phyloP scores from a whole-genome alignment of 2,888 invertebrate genomes.

The Ormyrus rosae region DNA sequence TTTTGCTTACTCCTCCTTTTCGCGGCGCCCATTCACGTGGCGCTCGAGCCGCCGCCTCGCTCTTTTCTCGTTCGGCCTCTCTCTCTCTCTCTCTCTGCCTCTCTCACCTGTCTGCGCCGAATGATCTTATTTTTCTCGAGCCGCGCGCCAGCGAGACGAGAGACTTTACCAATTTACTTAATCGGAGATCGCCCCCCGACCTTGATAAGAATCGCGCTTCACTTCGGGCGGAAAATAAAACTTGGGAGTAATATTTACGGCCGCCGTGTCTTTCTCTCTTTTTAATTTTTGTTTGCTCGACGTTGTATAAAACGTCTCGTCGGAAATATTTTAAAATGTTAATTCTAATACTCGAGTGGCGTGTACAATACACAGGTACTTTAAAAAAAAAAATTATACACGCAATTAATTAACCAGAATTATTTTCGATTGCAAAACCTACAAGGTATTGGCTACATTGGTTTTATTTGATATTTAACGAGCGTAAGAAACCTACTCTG shows the following conservation, averaged over 20 bases:
- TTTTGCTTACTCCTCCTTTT: background rate
- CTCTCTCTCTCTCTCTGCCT: background rate
- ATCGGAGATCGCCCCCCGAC: constrained; percentile 24
- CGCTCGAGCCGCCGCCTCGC: background rate
- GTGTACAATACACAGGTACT: no score
- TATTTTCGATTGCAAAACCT: no score
- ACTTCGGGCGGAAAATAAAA: background rate
- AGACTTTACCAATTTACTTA: constrained; percentile 25
- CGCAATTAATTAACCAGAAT: no score
- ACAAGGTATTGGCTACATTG: no score
- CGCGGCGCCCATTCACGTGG: constrained; percentile 19
- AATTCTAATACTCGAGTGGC: no score
- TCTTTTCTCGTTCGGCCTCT: background rate
- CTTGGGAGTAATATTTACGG: background rate
- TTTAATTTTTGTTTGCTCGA: background rate
- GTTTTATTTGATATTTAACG: no score
- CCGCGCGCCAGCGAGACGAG: background rate
- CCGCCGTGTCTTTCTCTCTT: background rate
- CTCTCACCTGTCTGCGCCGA: constrained; percentile 28
- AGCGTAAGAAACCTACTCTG: no score
- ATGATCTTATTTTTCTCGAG: constrained; percentile 20
- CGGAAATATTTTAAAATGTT: no score
- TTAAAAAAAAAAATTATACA: no score
- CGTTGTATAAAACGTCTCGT: no score
- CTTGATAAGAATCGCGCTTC: constrained; percentile 28